A percentile compares a stretch with the other conserved stretches of the same genome.
phyloP scores from a whole-genome alignment of 2,113 vertebrate genomes.

The Thamnophis sirtalis region DNA sequence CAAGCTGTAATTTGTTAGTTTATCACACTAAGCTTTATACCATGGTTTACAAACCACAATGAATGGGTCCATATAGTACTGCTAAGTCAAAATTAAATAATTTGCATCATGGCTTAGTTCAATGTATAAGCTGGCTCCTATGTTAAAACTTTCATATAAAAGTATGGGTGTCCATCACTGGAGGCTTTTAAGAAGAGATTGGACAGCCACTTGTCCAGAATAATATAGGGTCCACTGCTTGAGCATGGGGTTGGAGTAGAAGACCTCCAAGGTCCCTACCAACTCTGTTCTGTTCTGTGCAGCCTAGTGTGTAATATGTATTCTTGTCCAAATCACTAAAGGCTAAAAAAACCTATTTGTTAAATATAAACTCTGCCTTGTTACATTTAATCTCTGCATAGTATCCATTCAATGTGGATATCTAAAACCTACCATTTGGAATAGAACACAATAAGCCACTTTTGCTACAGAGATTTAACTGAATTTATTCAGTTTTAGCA shows the following conservation, averaged over 20 bases:
- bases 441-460: background rate
- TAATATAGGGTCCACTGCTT: background rate
- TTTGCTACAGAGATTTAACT: background rate
- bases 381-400: background rate
- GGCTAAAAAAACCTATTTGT: background rate
- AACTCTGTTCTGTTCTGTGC: background rate
- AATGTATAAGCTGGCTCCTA: background rate
- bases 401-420: background rate
- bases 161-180: background rate
- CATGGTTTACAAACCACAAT: background rate
- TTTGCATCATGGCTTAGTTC: background rate
- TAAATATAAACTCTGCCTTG: background rate
- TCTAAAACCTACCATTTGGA: background rate
- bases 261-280: background rate
- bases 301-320: background rate
- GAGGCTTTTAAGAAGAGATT: too few species aligned
- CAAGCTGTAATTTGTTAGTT: background rate
- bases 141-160: background rate
- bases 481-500: background rate
- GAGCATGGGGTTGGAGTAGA: background rate
- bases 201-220: too few species aligned
- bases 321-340: background rate
- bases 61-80: background rate
- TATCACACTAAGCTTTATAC: background rate
- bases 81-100: background rate